Conservation (phyloP, 2,888 invertebrate species). For the Orchesellides sinensis region DNA sequence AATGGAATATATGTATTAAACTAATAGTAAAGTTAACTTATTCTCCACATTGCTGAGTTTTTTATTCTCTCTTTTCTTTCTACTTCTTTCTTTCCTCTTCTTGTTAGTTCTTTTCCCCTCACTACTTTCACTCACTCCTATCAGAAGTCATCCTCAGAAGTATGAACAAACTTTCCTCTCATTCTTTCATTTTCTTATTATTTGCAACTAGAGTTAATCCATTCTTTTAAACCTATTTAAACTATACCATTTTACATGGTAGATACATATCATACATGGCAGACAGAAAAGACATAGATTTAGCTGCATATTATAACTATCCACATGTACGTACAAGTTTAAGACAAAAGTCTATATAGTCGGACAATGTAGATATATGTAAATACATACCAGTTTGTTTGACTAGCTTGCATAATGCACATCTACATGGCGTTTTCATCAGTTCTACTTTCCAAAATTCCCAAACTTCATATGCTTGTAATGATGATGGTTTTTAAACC, state of each 20-base stretch:
- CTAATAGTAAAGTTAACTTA: constrained; percentile 58
- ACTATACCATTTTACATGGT: too few relatives aligned
- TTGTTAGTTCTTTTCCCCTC: constrained; percentile 27
- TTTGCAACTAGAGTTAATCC: constrained; percentile 45
- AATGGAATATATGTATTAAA: constrained; percentile 37
- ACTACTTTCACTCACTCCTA: constrained; percentile 19
- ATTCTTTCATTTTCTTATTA: constrained; percentile 55
- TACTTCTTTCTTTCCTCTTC: constrained; percentile 25
- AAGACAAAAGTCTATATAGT: neutral
- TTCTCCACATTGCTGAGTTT: constrained; percentile 24
- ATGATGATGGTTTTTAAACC: too few relatives aligned
- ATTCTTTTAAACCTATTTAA: too few relatives aligned
- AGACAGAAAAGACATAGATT: neutral
- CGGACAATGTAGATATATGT: too few relatives aligned
- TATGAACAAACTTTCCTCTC: constrained; percentile 43
- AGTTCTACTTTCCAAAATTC: too few relatives aligned
- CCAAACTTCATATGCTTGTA: too few relatives aligned
- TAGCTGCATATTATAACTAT: neutral
- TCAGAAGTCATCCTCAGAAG: constrained; percentile 21
- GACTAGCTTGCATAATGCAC: too few relatives aligned
- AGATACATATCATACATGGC: neutral
- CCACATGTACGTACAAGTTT: neutral
- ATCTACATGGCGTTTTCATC: too few relatives aligned
- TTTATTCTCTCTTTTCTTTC: constrained; percentile 33
- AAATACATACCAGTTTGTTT: too few relatives aligned